Conservation (phyloP, 2,113 vertebrate genomes). For the Callithrix jacchus region DNA sequence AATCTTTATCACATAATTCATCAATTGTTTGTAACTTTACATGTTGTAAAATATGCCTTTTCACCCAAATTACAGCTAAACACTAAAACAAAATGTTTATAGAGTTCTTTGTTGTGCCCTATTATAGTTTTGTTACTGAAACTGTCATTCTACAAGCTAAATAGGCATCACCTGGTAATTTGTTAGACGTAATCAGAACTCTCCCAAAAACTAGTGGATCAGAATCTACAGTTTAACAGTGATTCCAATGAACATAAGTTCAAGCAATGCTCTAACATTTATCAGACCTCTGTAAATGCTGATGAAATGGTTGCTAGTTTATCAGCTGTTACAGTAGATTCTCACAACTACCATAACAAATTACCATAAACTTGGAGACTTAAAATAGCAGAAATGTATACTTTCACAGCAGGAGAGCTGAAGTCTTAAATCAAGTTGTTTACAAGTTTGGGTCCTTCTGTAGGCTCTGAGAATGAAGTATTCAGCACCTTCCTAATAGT, state of each 20-base stretch:
- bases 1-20: neutral
- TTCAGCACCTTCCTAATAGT: neutral
- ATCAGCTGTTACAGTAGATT: neutral
- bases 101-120: neutral
- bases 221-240: neutral
- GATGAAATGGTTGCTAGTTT: neutral
- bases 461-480: neutral
- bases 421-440: neutral
- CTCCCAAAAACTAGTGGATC: neutral
- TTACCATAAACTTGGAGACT: neutral
- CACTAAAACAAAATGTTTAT: neutral
- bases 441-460: neutral
- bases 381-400: neutral
- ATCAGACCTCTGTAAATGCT: neutral
- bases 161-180: neutral
- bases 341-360: neutral
- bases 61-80: neutral
- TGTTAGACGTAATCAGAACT: neutral
- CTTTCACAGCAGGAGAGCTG: neutral
- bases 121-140: neutral
- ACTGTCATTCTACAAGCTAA: neutral
- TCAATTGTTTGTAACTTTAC: neutral
- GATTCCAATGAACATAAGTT: neutral
- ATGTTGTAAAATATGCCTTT: neutral
- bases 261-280: neutral